These are phyloP conservation scores for Zaprionus capensis DNA, from an alignment of 1,140 invertebrate species.

Conservation along the genomic window DNA sequence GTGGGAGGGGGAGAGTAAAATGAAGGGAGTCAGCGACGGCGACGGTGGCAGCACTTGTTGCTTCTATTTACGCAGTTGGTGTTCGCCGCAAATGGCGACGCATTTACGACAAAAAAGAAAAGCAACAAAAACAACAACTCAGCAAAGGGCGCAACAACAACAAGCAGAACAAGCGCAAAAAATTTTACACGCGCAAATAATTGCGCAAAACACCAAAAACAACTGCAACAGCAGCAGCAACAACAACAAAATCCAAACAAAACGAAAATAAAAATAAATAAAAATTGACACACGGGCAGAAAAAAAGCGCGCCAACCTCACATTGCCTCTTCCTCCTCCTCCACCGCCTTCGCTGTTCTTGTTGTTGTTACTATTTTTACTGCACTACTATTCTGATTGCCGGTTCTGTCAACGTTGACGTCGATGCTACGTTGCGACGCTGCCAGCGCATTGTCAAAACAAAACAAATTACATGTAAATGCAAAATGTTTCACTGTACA, in stretches of 20 bases:
- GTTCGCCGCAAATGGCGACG: constrained; percentile 29
- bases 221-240: constrained; percentile 5
- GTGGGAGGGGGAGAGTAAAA: background rate
- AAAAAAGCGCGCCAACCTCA: constrained; percentile 50
- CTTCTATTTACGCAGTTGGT: constrained; percentile 72
- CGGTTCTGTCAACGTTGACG: background rate
- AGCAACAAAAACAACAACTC: constrained; percentile 3
- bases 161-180: constrained; percentile 41
- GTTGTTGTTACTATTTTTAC: constrained; percentile 23
- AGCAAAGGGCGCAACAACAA: constrained; percentile 9
- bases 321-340: background rate
- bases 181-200: constrained; percentile 54
- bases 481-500: background rate
- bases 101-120: constrained; percentile 29
- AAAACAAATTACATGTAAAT: constrained; percentile 35
- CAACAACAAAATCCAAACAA: constrained; percentile 19
- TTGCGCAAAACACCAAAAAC: constrained; percentile 53
- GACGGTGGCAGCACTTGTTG: constrained; percentile 49
- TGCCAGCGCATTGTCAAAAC: constrained; percentile 48
- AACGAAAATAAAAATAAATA: constrained; percentile 44
- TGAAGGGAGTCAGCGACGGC: background rate
- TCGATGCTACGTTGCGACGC: background rate
- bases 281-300: constrained; percentile 29
- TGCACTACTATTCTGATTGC: constrained; percentile 2
- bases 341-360: background rate